A percentile compares a stretch with the other conserved stretches of the same genome.
Evolutionary conservation across 2,797 vertebrate species (phyloP).

Genomic region (Sternotherus odoratus): DNA sequence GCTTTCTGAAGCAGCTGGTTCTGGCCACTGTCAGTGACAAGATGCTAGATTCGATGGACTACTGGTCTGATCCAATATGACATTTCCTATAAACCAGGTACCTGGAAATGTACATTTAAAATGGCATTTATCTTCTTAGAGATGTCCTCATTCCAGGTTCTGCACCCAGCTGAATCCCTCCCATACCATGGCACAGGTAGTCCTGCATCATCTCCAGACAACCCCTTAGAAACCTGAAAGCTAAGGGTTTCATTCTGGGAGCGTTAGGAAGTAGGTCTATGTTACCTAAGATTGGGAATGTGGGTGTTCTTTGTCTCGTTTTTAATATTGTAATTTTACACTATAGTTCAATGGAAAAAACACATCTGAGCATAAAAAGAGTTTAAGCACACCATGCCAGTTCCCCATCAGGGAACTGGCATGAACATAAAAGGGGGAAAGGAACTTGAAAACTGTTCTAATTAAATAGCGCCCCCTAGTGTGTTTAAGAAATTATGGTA

Average conservation of each 20-base stretch:
- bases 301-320: not conserved
- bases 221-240: not conserved
- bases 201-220: not conserved
- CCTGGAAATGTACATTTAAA: not conserved
- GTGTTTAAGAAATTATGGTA: not conserved
- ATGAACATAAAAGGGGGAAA: not conserved
- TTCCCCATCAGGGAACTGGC: too few species aligned
- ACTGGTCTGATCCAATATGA: not conserved
- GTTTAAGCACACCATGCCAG: accelerated
- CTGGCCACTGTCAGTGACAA: not conserved
- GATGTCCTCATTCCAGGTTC: not conserved
- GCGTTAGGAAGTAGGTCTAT: not conserved
- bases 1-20: not conserved
- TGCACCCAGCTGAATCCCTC: not conserved
- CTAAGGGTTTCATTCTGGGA: not conserved
- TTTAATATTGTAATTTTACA: not conserved
- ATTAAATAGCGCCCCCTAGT: conserved; percentile 65
- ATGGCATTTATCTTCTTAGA: not conserved
- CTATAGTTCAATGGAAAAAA: not conserved
- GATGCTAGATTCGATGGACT: not conserved
- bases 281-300: accelerated
- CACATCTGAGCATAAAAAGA: not conserved
- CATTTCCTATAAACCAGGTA: not conserved
- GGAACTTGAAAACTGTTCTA: not conserved
- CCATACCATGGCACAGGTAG: not conserved